Percentiles rank a stretch among this genome's conserved stretches.
Conservation (phyloP, 2,113 vertebrate genomes). For the Saccopteryx bilineata region DNA sequence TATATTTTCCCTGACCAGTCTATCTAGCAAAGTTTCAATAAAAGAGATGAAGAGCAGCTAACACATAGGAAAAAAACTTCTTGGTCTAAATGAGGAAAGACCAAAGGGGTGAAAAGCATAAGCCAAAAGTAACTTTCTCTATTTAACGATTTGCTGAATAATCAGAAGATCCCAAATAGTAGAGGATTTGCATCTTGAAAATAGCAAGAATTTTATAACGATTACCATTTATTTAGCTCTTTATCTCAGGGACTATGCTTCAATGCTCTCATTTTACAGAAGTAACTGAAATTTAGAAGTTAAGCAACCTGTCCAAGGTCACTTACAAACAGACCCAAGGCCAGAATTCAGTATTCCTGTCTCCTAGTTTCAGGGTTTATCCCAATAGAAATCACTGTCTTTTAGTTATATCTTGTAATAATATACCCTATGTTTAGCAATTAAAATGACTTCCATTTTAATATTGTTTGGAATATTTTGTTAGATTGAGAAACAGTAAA, state of each 20-base stretch:
- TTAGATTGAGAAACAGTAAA: not conserved
- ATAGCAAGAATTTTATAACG: not conserved
- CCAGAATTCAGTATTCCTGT: not conserved
- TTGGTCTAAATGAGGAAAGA: not conserved
- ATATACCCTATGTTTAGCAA: not conserved
- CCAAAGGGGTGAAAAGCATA: not conserved
- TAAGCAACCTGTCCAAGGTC: too few relatives aligned
- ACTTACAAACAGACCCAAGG: not conserved
- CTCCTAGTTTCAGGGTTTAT: not conserved
- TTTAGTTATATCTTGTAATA: conserved; percentile 33
- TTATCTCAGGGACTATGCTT: not conserved
- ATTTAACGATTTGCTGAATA: not conserved
- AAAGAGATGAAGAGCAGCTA: not conserved
- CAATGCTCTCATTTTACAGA: not conserved
- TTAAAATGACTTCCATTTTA: not conserved
- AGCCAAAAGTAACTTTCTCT: not conserved
- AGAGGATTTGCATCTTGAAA: not conserved
- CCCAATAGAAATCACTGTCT: not conserved
- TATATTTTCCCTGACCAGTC: not conserved
- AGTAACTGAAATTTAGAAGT: not conserved
- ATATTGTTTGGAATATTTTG: not conserved
- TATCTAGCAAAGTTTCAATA: not conserved
- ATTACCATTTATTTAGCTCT: not conserved
- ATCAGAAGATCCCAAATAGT: not conserved
- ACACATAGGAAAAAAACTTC: not conserved